phyloP scores from a whole-genome alignment of 2,888 invertebrate genomes.

The Augiades crinisus region DNA sequence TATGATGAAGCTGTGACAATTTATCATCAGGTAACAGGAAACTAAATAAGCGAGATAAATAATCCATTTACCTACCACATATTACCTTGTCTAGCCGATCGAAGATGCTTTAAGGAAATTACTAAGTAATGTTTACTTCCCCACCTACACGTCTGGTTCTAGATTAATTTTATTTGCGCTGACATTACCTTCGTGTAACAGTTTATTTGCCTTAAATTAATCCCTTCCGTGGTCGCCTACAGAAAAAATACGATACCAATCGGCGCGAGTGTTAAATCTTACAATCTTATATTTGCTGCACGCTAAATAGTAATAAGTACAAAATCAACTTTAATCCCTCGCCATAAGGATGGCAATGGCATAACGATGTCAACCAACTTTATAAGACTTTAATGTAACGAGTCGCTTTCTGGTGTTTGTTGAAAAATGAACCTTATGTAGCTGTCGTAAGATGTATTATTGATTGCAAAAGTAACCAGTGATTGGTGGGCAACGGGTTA shows the following conservation, averaged over 20 bases:
- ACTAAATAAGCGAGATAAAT: too few species aligned
- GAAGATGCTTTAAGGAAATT: neutral
- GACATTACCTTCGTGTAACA: slow-evolving; percentile 33
- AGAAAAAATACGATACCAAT: slow-evolving; percentile 66
- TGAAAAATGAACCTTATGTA: slow-evolving; percentile 3
- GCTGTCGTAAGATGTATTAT: neutral
- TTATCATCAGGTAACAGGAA: too few species aligned
- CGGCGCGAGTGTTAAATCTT: slow-evolving; percentile 40
- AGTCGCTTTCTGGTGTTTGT: neutral
- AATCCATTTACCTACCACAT: too few species aligned
- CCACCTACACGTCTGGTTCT: neutral
- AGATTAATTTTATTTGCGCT: slow-evolving; percentile 21
- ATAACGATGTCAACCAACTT: neutral
- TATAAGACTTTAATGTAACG: slow-evolving; percentile 13
- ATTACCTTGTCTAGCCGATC: too few species aligned
- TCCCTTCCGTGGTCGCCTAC: slow-evolving; percentile 72
- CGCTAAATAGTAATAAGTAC: neutral
- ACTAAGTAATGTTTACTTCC: slow-evolving; percentile 3
- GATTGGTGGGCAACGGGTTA: slow-evolving; percentile 26
- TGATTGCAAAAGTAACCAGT: neutral
- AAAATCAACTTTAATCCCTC: neutral
- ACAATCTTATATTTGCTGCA: slow-evolving; percentile 4
- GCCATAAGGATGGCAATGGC: slow-evolving; percentile 5
- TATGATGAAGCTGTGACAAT: too few species aligned
- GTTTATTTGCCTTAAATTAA: slow-evolving; percentile 72